Evolutionary conservation across 2,888 invertebrate genomes (phyloP).

Genomic region (Drosophila kuntzei): DNA sequence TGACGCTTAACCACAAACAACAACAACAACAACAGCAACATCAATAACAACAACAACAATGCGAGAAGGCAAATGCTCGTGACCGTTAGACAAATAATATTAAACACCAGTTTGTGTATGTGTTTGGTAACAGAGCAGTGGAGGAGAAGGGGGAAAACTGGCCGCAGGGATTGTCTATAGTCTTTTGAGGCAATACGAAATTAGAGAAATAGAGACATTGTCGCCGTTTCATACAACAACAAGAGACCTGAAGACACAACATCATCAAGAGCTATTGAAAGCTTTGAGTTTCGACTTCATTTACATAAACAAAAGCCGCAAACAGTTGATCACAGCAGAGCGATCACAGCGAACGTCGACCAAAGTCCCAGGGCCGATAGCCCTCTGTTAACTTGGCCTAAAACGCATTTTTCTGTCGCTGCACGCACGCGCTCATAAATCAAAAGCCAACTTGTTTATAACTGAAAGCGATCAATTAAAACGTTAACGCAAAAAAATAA

Average conservation of each 20-base stretch:
- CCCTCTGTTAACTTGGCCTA: slow-evolving; percentile 70
- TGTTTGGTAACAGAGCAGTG: slow-evolving; percentile 6
- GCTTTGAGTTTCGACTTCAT: slow-evolving; percentile 62
- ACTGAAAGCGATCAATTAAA: slow-evolving; percentile 81
- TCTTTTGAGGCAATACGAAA: slow-evolving; percentile 58
- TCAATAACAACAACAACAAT: slow-evolving; percentile 39
- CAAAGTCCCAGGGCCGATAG: slow-evolving; percentile 15
- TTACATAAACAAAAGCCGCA: slow-evolving; percentile 70
- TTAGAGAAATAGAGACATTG: slow-evolving; percentile 79
- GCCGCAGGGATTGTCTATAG: slow-evolving; percentile 43
- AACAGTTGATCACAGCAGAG: slow-evolving; percentile 32
- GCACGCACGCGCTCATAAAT: slow-evolving; percentile 80
- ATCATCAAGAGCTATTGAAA: slow-evolving; percentile 78
- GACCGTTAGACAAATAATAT: slow-evolving; percentile 80
- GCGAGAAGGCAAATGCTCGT: slow-evolving; percentile 70
- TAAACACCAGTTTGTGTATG: slow-evolving; percentile 64
- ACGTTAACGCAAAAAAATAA: slow-evolving; percentile 77
- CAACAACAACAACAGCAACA: slow-evolving; percentile 39
- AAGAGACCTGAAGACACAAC: slow-evolving; percentile 51
- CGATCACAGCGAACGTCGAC: background rate
- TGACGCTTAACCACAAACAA: slow-evolving; percentile 78
- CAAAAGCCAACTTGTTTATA: slow-evolving; percentile 79
- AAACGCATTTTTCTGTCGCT: slow-evolving; percentile 76
- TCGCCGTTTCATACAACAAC: slow-evolving; percentile 59
- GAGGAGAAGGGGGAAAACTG: background rate